A percentile compares a stretch with the other conserved stretches of the same genome.
Evolutionary conservation across 2,888 invertebrate genomes (phyloP).

Genomic region (Byasa hedistus): DNA sequence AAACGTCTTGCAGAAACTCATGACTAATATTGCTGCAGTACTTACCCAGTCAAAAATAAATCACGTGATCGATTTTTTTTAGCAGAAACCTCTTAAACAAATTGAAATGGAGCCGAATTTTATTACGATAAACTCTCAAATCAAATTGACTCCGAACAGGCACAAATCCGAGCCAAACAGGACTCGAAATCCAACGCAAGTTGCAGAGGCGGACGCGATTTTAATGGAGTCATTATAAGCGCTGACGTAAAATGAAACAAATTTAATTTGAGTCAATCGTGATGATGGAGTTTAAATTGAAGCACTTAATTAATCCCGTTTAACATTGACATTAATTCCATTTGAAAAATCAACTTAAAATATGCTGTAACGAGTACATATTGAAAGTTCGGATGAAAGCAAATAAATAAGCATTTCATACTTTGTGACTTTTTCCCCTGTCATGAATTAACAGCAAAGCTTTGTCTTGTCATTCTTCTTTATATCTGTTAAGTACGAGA

Average conservation of each 20-base stretch:
- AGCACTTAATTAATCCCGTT: constrained; percentile 4
- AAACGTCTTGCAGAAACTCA: too few species aligned
- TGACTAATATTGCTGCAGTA: too few species aligned
- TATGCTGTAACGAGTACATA: too few species aligned
- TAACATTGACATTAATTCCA: constrained; percentile 1
- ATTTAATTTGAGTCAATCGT: constrained; percentile 16
- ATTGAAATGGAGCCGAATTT: constrained; percentile 24
- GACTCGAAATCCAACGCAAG: constrained; percentile 12
- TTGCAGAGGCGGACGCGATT: constrained; percentile 26
- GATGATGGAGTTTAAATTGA: constrained; percentile 18
- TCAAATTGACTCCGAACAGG: constrained; percentile 31
- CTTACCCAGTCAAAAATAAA: too few species aligned
- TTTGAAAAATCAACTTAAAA: too few species aligned
- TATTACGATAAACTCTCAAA: constrained; percentile 25
- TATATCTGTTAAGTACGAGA: too few species aligned
- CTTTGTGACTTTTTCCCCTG: too few species aligned
- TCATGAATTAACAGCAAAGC: too few species aligned
- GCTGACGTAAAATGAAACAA: constrained; percentile 24
- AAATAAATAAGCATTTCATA: too few species aligned
- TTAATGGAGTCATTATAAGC: constrained; percentile 33
- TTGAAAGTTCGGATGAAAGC: too few species aligned
- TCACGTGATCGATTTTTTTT: constrained; percentile 9
- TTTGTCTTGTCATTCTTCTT: too few species aligned
- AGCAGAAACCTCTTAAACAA: constrained; percentile 23
- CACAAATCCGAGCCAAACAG: constrained; percentile 26